Conservation (phyloP, 2,888 invertebrate genomes). For the Zhuqinia jingwanae region DNA sequence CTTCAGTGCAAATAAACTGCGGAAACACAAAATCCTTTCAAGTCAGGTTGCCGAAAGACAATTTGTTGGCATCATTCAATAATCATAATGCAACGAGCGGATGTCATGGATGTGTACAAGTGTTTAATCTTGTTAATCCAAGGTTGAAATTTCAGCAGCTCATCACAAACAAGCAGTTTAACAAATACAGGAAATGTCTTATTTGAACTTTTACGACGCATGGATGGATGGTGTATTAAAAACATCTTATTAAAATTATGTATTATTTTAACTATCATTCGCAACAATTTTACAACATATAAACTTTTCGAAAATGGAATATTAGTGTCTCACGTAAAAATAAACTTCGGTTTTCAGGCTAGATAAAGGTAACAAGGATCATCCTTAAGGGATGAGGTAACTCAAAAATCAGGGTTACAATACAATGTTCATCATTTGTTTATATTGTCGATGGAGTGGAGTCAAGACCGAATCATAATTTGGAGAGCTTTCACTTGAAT, state of each 20-base stretch:
- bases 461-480: slow-evolving; percentile 34
- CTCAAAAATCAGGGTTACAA: no score
- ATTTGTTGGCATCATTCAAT: slow-evolving; percentile 32
- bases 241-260: slow-evolving; percentile 68
- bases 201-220: not conserved
- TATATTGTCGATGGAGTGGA: slow-evolving; percentile 59
- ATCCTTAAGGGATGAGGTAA: no score
- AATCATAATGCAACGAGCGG: not conserved
- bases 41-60: not conserved
- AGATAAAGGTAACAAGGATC: not conserved
- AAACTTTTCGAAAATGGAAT: slow-evolving; percentile 17
- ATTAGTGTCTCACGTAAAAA: slow-evolving; percentile 53
- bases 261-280: slow-evolving; percentile 68
- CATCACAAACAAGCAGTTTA: not conserved
- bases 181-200: slow-evolving; percentile 9
- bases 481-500: slow-evolving; percentile 44
- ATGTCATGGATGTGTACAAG: slow-evolving; percentile 45
- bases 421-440: slow-evolving; percentile 56
- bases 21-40: no score
- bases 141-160: slow-evolving; percentile 4
- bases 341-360: slow-evolving; percentile 55
- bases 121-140: slow-evolving; percentile 32
- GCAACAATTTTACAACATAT: not conserved
- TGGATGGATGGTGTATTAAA: slow-evolving; percentile 59
- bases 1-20: no score